Evolutionary conservation across 2,888 invertebrate genomes (phyloP).

Genomic region (Pseudococcus longispinus): DNA sequence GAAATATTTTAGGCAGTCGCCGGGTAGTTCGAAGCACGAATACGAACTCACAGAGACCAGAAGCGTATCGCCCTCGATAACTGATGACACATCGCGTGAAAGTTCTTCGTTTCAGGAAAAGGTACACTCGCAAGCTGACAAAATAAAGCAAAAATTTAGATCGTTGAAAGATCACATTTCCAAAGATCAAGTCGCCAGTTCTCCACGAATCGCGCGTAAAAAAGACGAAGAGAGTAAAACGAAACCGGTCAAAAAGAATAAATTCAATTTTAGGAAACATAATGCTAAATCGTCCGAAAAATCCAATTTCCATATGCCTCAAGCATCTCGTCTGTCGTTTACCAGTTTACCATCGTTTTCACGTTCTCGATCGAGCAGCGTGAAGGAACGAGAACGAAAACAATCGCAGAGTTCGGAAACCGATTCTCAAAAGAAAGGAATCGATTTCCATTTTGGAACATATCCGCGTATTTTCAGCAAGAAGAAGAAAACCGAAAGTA

Average conservation of each 20-base stretch:
- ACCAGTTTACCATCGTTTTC: slow-evolving; percentile 52
- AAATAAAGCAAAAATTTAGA: slow-evolving; percentile 74
- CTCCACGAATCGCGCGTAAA: slow-evolving; percentile 42
- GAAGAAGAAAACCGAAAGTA: slow-evolving; percentile 61
- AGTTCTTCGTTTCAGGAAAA: slow-evolving; percentile 68
- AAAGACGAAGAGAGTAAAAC: neutral
- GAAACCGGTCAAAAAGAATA: slow-evolving; percentile 44
- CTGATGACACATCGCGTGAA: slow-evolving; percentile 44
- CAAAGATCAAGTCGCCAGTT: slow-evolving; percentile 37
- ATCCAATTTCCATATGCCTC: slow-evolving; percentile 71
- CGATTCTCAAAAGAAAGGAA: slow-evolving; percentile 65
- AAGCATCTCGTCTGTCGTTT: slow-evolving; percentile 61
- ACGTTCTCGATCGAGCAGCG: slow-evolving; percentile 65
- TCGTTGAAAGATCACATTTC: slow-evolving; percentile 62
- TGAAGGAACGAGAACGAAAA: slow-evolving; percentile 62
- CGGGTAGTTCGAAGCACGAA: slow-evolving; percentile 72
- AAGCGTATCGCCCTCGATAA: slow-evolving; percentile 57
- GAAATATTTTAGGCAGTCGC: slow-evolving; percentile 66
- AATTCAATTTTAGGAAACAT: slow-evolving; percentile 59
- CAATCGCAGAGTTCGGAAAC: slow-evolving; percentile 31
- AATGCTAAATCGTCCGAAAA: slow-evolving; percentile 65
- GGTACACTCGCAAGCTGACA: slow-evolving; percentile 74
- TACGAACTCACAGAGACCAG: slow-evolving; percentile 66
- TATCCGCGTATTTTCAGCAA: slow-evolving; percentile 74
- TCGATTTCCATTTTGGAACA: slow-evolving; percentile 77